Percentiles rank a stretch among this genome's conserved stretches.
Conservation (phyloP, 2,888 invertebrate species). For the Baronia brevicornis region DNA sequence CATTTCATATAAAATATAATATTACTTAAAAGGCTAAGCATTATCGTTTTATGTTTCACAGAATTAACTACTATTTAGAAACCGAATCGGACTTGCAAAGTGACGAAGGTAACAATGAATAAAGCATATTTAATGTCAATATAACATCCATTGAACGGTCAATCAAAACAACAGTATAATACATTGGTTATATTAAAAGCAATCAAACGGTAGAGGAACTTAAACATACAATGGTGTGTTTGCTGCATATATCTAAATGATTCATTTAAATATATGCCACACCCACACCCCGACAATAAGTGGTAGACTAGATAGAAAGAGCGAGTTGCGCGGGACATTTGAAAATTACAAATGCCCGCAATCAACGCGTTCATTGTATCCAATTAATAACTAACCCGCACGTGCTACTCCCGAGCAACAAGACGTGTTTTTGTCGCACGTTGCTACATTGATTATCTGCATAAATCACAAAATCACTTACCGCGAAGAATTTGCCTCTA, state of each 20-base stretch:
- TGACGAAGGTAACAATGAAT: constrained; percentile 9
- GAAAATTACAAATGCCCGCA: constrained; percentile 46
- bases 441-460: constrained; percentile 19
- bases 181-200: constrained; percentile 7
- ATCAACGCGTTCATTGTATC: constrained; percentile 42
- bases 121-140: constrained; percentile 10
- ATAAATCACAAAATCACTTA: constrained; percentile 20
- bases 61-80: too few relatives aligned
- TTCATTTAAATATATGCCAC: constrained; percentile 20
- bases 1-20: too few relatives aligned
- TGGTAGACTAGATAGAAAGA: constrained; percentile 26
- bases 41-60: too few relatives aligned
- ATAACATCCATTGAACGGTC: constrained; percentile 12
- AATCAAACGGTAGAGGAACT: constrained; percentile 10
- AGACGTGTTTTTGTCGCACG: constrained; percentile 23
- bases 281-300: constrained; percentile 36
- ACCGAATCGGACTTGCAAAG: constrained; percentile 2
- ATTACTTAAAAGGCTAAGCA: too few relatives aligned
- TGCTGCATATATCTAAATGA: constrained; percentile 13
- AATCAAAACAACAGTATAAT: constrained; percentile 8
- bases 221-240: constrained; percentile 6
- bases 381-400: constrained; percentile 53
- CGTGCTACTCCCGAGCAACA: constrained; percentile 39
- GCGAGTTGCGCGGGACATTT: constrained; percentile 32
- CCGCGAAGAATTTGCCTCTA: constrained; percentile 5